phyloP scores from a whole-genome alignment of 2,888 invertebrate species.

The Macrosiphum euphorbiae region DNA sequence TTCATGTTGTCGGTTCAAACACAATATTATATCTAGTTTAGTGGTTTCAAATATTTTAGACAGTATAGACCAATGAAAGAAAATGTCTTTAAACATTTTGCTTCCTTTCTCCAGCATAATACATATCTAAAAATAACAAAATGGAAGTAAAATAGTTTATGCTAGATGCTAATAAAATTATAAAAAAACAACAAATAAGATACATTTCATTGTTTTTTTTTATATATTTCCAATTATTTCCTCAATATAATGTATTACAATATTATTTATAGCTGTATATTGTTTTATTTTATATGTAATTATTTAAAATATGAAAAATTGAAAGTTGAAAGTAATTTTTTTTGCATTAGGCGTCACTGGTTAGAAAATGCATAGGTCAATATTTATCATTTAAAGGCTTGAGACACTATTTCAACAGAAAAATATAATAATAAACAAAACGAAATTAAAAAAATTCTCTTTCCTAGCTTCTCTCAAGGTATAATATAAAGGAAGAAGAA shows the following conservation, averaged over 20 bases:
- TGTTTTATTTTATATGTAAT: too few species aligned
- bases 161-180: too few species aligned
- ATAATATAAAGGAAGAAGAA: neutral
- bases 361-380: neutral
- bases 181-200: too few species aligned
- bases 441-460: neutral
- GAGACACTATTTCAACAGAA: neutral
- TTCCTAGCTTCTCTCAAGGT: neutral
- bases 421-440: neutral
- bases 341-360: neutral
- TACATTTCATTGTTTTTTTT: too few species aligned
- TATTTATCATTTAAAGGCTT: neutral
- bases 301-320: neutral
- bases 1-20: neutral
- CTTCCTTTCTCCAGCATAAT: neutral
- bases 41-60: neutral
- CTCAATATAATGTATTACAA: neutral
- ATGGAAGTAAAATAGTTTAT: neutral
- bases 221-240: neutral
- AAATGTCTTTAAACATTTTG: neutral
- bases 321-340: neutral
- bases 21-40: neutral
- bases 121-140: neutral
- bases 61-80: neutral
- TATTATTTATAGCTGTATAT: too few species aligned